phyloP scores from a whole-genome alignment of 2,888 invertebrate species.

The Hypolimnas misippus region DNA sequence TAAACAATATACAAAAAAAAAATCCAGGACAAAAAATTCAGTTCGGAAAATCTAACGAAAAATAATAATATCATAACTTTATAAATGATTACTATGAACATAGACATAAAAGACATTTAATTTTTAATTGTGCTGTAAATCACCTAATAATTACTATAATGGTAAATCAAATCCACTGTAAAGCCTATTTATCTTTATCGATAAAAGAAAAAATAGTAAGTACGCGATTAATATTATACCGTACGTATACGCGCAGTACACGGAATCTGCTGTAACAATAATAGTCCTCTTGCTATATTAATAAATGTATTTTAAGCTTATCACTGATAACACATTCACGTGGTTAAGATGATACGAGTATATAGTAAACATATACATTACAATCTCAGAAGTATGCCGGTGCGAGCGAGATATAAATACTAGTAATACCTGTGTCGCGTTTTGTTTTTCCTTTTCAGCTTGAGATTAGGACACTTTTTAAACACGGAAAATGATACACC shows the following conservation, averaged over 20 bases:
- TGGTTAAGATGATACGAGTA: slow-evolving; percentile 27
- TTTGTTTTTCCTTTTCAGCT: slow-evolving; percentile 59
- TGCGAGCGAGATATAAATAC: slow-evolving; percentile 28
- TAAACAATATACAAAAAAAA: background rate
- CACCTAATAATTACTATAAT: background rate
- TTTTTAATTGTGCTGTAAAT: background rate
- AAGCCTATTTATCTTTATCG: too few species aligned
- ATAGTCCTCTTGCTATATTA: background rate
- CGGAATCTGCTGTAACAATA: background rate
- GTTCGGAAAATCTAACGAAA: background rate
- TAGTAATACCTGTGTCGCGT: slow-evolving; percentile 56
- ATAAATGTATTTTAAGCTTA: slow-evolving; percentile 22
- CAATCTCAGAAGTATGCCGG: slow-evolving; percentile 9
- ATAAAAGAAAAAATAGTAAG: background rate
- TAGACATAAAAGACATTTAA: background rate
- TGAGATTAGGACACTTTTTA: slow-evolving; percentile 74
- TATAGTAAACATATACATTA: slow-evolving; percentile 27
- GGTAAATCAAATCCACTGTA: background rate
- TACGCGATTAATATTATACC: background rate
- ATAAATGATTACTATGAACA: background rate
- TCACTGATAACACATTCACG: slow-evolving; percentile 44
- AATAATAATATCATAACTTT: background rate
- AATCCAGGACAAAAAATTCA: background rate
- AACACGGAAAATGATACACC: slow-evolving; percentile 71
- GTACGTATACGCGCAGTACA: background rate